A percentile compares a stretch with the other conserved stretches of the same genome.
These are phyloP conservation scores for Hirundichthys speculiger DNA, from an alignment of 2,113 vertebrate species.

Conservation along the genomic window DNA sequence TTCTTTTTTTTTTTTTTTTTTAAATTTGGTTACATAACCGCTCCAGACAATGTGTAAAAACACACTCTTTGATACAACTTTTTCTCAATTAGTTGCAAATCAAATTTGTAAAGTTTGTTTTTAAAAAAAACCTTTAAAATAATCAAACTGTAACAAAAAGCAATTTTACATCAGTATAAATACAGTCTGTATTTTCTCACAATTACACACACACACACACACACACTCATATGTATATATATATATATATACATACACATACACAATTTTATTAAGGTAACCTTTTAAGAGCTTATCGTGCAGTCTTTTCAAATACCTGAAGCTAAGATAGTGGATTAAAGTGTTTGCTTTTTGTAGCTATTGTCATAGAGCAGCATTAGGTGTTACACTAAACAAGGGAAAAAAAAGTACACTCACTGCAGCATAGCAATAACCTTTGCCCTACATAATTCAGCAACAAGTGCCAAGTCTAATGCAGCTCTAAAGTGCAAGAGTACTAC, in stretches of 20 bases:
- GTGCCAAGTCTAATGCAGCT: constrained; percentile 16
- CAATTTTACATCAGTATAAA: no score
- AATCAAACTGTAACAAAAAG: no score
- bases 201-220: not conserved
- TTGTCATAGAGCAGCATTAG: constrained; percentile 22
- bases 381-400: constrained; percentile 49
- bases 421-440: constrained; percentile 68
- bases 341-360: not conserved
- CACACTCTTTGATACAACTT: no score
- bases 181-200: no score
- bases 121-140: no score
- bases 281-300: not conserved
- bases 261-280: not conserved
- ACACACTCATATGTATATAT: no score
- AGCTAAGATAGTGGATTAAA: not conserved
- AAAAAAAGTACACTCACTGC: constrained; percentile 36
- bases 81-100: no score
- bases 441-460: constrained; percentile 63
- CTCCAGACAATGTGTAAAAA: not conserved
- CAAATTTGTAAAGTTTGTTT: no score
- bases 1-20: not conserved
- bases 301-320: not conserved
- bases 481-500: not conserved
- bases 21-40: not conserved
- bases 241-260: not conserved